Conservation (phyloP, 2,888 invertebrate genomes). For the Leucoptera coffeella region DNA sequence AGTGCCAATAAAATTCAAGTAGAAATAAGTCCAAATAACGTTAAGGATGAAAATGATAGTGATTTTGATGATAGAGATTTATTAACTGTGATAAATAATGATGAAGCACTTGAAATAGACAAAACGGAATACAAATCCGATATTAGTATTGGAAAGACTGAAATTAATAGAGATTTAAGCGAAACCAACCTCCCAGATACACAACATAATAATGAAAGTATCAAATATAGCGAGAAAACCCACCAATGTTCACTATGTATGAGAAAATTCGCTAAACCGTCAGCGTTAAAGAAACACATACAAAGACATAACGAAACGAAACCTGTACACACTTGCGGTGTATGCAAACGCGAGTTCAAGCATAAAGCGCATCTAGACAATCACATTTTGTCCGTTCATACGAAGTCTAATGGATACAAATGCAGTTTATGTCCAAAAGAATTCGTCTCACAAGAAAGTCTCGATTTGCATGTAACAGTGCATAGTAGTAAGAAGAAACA, state of each 20-base stretch:
- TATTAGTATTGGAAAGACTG: no score
- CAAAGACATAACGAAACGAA: constrained; percentile 19
- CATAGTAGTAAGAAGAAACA: constrained; percentile 42
- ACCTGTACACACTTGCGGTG: constrained; percentile 18
- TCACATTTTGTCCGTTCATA: constrained; percentile 39
- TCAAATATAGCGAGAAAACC: no score
- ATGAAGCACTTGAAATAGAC: no score
- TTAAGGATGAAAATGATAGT: no score
- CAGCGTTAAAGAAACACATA: constrained; percentile 20
- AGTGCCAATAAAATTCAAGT: no score
- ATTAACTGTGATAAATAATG: no score
- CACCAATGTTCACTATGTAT: constrained; percentile 26
- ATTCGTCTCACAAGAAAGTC: constrained; percentile 28
- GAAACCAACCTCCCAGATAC: no score
- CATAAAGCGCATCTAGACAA: constrained; percentile 46
- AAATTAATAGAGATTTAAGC: neutral
- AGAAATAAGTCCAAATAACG: constrained; percentile 6
- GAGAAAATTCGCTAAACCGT: constrained; percentile 24
- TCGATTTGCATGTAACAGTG: constrained; percentile 34
- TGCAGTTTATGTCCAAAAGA: constrained; percentile 37
- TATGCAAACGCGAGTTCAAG: constrained; percentile 48
- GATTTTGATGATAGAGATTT: no score
- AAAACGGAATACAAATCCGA: no score
- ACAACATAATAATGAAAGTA: no score
- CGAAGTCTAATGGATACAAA: constrained; percentile 27